Evolutionary conservation across 2,888 invertebrate genomes (phyloP).

Genomic region (Macaria liturata): DNA sequence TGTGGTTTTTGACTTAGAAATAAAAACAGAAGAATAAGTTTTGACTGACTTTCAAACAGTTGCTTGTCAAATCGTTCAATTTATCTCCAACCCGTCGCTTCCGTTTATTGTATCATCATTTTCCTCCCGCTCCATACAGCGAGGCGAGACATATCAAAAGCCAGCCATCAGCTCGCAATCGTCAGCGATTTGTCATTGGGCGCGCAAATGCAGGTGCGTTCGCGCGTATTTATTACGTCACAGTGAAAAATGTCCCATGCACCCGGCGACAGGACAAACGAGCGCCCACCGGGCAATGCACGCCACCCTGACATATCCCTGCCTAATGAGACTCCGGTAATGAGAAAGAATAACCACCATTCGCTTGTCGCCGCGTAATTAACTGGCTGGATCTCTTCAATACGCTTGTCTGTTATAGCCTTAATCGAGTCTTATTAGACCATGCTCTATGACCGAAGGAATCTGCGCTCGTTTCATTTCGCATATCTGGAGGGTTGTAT

Average conservation of each 20-base stretch:
- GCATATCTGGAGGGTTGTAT: background rate
- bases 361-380: slow-evolving; percentile 58
- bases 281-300: slow-evolving; percentile 53
- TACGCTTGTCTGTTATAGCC: slow-evolving; percentile 31
- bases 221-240: slow-evolving; percentile 61
- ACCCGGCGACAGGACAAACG: slow-evolving; percentile 66
- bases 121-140: background rate
- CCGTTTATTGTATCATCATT: too few species aligned
- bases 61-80: too few species aligned
- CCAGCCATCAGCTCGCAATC: slow-evolving; percentile 43
- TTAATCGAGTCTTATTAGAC: slow-evolving; percentile 31
- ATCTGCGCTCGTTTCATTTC: slow-evolving; percentile 12
- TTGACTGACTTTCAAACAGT: too few species aligned
- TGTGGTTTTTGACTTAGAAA: too few species aligned
- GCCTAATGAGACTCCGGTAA: slow-evolving; percentile 67
- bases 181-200: slow-evolving; percentile 60
- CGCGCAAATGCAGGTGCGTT: slow-evolving; percentile 61
- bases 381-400: slow-evolving; percentile 50
- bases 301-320: slow-evolving; percentile 62
- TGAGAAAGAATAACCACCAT: slow-evolving; percentile 67
- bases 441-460: slow-evolving; percentile 14
- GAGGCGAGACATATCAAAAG: slow-evolving; percentile 34
- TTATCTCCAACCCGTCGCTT: too few species aligned
- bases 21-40: too few species aligned
- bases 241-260: slow-evolving; percentile 61